Conservation (phyloP, 2,113 vertebrate species). For the Vombatus ursinus region DNA sequence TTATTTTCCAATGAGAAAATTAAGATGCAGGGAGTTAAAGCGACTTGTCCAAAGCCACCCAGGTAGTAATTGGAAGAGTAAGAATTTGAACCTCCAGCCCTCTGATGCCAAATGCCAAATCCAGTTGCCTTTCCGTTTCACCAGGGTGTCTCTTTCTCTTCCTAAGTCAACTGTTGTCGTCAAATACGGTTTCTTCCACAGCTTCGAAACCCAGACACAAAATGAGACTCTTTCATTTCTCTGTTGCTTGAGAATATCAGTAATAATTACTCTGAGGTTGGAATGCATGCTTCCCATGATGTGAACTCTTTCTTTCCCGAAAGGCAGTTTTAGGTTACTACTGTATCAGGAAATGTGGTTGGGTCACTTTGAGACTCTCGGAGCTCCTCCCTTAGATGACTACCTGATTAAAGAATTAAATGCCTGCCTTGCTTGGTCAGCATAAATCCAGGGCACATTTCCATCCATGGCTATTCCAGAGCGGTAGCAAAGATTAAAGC, state of each 20-base stretch:
- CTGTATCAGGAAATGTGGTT: conserved; percentile 52
- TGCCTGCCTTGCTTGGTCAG: conserved; percentile 34
- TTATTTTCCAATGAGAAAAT: not conserved
- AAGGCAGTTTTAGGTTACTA: conserved; percentile 47
- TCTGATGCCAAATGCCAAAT: not conserved
- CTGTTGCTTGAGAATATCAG: not conserved
- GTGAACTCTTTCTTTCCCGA: conserved; percentile 24
- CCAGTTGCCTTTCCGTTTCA: not conserved
- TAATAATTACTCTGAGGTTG: not conserved
- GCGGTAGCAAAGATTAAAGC: not conserved
- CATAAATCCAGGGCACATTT: not conserved
- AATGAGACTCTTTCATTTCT: not conserved
- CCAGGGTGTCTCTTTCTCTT: not conserved
- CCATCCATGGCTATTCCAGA: conserved; percentile 30
- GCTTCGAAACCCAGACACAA: not conserved
- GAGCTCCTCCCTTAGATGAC: conserved; percentile 62
- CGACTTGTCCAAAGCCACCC: not conserved
- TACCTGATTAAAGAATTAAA: conserved; percentile 64
- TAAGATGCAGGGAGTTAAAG: not conserved
- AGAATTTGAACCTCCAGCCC: not conserved
- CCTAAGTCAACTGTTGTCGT: not conserved
- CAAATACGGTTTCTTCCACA: not conserved
- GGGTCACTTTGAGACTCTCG: conserved; percentile 30
- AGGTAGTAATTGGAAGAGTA: not conserved
- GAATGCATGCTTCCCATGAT: not conserved